These are phyloP conservation scores for Sinosuthora webbiana DNA, from an alignment of 2,113 vertebrate species.

Conservation along the genomic window DNA sequence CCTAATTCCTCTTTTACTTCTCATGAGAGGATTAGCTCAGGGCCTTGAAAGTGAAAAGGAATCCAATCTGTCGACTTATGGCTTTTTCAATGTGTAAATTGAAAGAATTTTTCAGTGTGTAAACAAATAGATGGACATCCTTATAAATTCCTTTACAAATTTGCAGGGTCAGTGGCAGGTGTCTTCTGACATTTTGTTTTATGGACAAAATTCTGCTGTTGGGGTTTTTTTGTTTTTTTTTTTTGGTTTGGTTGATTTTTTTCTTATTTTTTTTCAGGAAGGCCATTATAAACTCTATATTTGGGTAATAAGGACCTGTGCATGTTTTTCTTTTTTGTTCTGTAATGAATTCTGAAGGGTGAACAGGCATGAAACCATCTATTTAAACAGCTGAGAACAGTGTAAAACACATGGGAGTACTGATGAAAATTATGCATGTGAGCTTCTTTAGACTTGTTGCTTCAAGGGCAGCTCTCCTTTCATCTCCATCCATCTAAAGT, in stretches of 20 bases:
- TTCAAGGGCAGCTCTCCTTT: neutral
- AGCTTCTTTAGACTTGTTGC: neutral
- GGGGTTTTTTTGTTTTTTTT: neutral
- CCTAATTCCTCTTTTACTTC: neutral
- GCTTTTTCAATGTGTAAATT: neutral
- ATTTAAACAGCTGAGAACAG: neutral
- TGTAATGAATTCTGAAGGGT: neutral
- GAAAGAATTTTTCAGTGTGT: neutral
- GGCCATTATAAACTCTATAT: neutral
- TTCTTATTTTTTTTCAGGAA: neutral
- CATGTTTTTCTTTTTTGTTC: neutral
- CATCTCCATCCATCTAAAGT: neutral
- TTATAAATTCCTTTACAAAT: neutral
- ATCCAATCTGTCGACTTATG: neutral
- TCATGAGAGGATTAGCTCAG: constrained; percentile 6
- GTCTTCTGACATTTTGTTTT: neutral
- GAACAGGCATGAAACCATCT: neutral
- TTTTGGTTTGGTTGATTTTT: too few relatives aligned
- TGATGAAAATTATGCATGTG: neutral
- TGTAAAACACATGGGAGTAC: neutral
- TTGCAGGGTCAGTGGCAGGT: neutral
- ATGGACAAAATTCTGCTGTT: neutral
- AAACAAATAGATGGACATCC: neutral
- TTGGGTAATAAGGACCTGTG: neutral
- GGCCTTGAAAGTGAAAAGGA: neutral